phyloP scores from a whole-genome alignment of 1,140 invertebrate genomes.

The Idris sp. region DNA sequence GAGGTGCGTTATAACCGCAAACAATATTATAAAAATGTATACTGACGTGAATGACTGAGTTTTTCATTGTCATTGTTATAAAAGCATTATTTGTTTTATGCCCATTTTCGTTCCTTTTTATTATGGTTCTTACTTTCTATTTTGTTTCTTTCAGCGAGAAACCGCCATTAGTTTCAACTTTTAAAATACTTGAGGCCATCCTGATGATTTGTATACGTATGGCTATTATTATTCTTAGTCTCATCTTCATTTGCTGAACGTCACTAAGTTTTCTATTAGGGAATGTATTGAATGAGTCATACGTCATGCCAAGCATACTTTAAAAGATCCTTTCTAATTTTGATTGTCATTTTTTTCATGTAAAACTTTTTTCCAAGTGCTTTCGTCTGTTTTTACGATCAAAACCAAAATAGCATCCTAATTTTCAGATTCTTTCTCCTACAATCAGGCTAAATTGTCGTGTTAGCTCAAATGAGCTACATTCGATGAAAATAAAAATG shows the following conservation, averaged over 20 bases:
- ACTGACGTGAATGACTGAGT: conserved; percentile 14
- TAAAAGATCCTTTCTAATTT: neutral
- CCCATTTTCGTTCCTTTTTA: neutral
- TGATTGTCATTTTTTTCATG: too few species aligned
- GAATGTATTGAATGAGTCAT: conserved; percentile 44
- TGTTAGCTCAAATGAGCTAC: conserved; percentile 38
- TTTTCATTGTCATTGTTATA: conserved; percentile 12
- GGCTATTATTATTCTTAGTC: conserved; percentile 16
- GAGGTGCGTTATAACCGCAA: conserved; percentile 13
- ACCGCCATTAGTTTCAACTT: conserved; percentile 21
- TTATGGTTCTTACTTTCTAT: too few species aligned
- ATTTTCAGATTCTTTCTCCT: too few species aligned
- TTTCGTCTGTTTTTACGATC: too few species aligned
- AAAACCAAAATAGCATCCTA: too few species aligned
- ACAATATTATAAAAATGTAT: conserved; percentile 27
- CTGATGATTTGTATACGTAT: conserved; percentile 1
- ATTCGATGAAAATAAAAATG: conserved; percentile 29
- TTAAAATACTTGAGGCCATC: too few species aligned
- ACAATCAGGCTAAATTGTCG: too few species aligned
- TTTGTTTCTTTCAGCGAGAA: too few species aligned
- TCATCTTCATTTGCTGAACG: conserved; percentile 32
- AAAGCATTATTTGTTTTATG: neutral
- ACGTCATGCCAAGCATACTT: conserved; percentile 28
- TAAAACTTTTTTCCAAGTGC: too few species aligned
- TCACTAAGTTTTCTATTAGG: conserved; percentile 35